Percentiles rank a stretch among this genome's conserved stretches.
Conservation (phyloP, 2,888 invertebrate genomes). For the Cetonia aurata region DNA sequence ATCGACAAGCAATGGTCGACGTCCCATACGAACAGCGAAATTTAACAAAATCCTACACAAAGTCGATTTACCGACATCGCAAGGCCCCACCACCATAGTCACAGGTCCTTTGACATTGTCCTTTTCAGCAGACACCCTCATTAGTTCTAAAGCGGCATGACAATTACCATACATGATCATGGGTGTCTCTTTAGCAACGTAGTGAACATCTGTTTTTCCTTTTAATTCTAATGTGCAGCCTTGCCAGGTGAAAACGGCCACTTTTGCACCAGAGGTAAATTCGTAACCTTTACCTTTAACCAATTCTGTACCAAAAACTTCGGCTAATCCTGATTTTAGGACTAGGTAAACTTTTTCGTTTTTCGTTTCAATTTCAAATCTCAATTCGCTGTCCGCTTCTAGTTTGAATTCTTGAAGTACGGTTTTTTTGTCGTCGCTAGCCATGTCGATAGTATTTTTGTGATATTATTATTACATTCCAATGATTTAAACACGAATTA, state of each 20-base stretch:
- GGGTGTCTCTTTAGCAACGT: constrained; percentile 96
- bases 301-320: constrained; percentile 96
- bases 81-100: constrained; percentile 92
- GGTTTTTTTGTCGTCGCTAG: constrained; percentile 32
- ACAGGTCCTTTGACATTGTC: constrained; percentile 82
- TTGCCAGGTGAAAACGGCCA: constrained; percentile 97
- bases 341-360: constrained; percentile 85
- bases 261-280: constrained; percentile 91
- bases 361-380: constrained; percentile 93
- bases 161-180: constrained; percentile 97
- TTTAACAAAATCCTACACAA: constrained; percentile 86
- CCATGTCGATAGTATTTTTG: too few species aligned
- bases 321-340: constrained; percentile 91
- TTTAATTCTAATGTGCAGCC: constrained; percentile 89
- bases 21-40: constrained; percentile 92
- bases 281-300: constrained; percentile 93
- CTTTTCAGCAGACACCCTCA: constrained; percentile 85
- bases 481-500: too few species aligned
- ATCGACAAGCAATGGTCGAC: constrained; percentile 93
- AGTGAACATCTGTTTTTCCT: constrained; percentile 93
- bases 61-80: constrained; percentile 97
- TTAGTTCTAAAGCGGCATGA: constrained; percentile 93
- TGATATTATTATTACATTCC: too few species aligned
- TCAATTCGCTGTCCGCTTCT: constrained; percentile 89
- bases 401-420: constrained; percentile 80